These are phyloP conservation scores for Oasisia sp. DNA, from an alignment of 2,888 invertebrate genomes.

Conservation along the genomic window DNA sequence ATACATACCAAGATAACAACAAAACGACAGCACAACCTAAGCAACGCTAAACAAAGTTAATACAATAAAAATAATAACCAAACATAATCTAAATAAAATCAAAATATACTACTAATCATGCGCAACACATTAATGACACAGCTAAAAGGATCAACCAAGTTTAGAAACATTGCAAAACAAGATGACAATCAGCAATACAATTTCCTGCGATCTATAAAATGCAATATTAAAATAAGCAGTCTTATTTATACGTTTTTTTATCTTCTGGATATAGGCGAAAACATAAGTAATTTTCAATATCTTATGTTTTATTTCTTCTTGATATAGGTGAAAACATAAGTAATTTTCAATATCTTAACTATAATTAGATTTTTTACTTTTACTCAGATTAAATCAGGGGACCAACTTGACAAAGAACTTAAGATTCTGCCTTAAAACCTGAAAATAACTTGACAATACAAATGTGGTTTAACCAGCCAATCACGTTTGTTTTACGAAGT, in stretches of 20 bases:
- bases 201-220: not conserved
- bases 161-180: not conserved
- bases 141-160: not conserved
- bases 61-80: not conserved
- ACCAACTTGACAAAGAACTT: not conserved
- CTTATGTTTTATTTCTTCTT: not conserved
- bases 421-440: not conserved
- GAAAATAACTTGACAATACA: not conserved
- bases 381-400: not conserved
- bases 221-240: not conserved
- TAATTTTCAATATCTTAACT: not conserved
- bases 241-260: too few relatives aligned
- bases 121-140: not conserved
- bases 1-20: not conserved
- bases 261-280: too few relatives aligned
- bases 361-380: not conserved
- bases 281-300: too few relatives aligned
- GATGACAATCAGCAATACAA: not conserved
- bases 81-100: not conserved
- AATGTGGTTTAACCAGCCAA: not conserved
- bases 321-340: too few relatives aligned
- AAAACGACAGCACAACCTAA: not conserved
- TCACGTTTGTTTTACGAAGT: not conserved
- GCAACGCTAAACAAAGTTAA: not conserved
- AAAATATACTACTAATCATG: not conserved